Evolutionary conservation across 2,888 invertebrate species (phyloP).

Genomic region (Xiphydria camelus): DNA sequence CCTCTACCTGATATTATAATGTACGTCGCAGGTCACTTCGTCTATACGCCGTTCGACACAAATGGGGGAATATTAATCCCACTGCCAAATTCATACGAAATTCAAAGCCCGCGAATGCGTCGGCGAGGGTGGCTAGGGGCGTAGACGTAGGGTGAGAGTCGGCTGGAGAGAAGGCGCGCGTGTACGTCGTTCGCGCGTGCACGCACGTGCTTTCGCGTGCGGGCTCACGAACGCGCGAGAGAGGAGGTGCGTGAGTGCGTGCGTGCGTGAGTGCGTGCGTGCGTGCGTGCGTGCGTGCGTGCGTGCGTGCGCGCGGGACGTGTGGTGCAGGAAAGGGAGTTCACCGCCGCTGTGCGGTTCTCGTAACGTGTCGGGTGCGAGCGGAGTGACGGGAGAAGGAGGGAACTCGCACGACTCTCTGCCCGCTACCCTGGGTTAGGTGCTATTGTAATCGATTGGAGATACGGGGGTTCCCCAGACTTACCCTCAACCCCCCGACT

Average conservation of each 20-base stretch:
- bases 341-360: too few relatives aligned
- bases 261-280: too few relatives aligned
- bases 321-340: conserved; percentile 7
- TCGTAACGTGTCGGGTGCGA: conserved; percentile 2
- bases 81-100: conserved; percentile 13
- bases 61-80: conserved; percentile 12
- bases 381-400: conserved; percentile 22
- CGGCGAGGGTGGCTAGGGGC: conserved; percentile 5
- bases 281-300: too few relatives aligned
- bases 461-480: conserved; percentile 43
- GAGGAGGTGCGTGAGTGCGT: too few relatives aligned
- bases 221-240: too few relatives aligned
- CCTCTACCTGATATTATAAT: too few relatives aligned
- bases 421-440: conserved; percentile 42
- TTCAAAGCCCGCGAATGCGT: conserved; percentile 9
- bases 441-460: conserved; percentile 50
- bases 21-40: too few relatives aligned
- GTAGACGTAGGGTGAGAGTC: neutral
- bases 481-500: conserved; percentile 30
- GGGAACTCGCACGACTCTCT: conserved; percentile 35
- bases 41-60: neutral
- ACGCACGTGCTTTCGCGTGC: too few relatives aligned
- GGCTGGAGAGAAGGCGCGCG: too few relatives aligned
- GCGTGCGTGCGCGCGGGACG: too few relatives aligned
- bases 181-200: too few relatives aligned